Evolutionary conservation across 2,797 vertebrate species (phyloP).

Genomic region (Tapera naevia): DNA sequence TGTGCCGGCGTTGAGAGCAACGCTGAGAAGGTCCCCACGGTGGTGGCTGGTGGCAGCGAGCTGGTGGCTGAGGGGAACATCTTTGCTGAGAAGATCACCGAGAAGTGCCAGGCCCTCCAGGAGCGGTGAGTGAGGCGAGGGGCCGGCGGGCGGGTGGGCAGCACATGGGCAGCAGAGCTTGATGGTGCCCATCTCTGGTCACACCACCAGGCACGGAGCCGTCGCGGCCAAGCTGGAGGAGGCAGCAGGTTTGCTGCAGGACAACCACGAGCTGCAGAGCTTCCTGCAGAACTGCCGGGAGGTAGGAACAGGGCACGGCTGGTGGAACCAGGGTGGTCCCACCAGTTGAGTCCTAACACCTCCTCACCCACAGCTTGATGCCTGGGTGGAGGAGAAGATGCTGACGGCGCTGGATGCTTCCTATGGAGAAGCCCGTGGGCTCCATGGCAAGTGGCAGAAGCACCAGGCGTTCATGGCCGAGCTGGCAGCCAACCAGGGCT

Average conservation of each 20-base stretch:
- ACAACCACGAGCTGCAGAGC: slow-evolving; percentile 91
- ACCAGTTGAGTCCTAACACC: rapidly evolving
- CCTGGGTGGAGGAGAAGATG: slow-evolving; percentile 99
- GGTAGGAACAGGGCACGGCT: slow-evolving; percentile 64
- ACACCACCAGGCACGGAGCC: slow-evolving; percentile 76
- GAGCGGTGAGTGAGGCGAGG: slow-evolving; percentile 79
- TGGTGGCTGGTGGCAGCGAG: slow-evolving; percentile 80
- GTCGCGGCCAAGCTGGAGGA: slow-evolving; percentile 83
- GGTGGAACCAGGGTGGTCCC: rapidly evolving
- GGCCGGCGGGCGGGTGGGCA: rapidly evolving
- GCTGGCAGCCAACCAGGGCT: slow-evolving; percentile 89
- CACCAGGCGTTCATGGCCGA: slow-evolving; percentile 96
- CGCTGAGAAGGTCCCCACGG: slow-evolving; percentile 85
- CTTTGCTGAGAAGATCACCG: slow-evolving; percentile 85
- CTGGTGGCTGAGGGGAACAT: slow-evolving; percentile 86
- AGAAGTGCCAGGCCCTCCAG: slow-evolving; percentile 84
- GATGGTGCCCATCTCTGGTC: neutral
- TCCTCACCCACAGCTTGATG: slow-evolving; percentile 80
- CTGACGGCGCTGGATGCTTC: slow-evolving; percentile 92
- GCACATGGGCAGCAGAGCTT: rapidly evolving
- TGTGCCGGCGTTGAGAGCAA: slow-evolving; percentile 86
- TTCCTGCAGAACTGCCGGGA: slow-evolving; percentile 95
- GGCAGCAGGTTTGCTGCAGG: slow-evolving; percentile 81
- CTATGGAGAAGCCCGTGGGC: slow-evolving; percentile 88
- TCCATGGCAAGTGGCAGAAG: slow-evolving; percentile 96